Conservation (phyloP, 2,888 invertebrate species). For the Aelia acuminata region DNA sequence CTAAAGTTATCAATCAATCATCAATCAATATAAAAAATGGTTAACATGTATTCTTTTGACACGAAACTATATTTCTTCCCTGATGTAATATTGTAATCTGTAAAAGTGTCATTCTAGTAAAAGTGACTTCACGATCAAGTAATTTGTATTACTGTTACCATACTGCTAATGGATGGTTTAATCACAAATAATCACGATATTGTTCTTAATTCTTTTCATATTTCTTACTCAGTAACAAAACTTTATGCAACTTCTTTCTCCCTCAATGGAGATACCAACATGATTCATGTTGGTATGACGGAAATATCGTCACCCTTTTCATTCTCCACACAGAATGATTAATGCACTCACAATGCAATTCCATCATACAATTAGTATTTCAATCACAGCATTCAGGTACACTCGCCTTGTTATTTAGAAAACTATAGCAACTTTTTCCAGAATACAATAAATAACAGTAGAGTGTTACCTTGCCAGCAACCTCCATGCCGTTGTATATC, state of each 20-base stretch:
- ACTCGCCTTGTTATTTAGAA: background rate
- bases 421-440: background rate
- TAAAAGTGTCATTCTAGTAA: no score
- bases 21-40: no score
- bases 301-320: background rate
- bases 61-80: no score
- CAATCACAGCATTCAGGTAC: background rate
- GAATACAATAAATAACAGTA: constrained; percentile 8
- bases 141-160: no score
- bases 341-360: background rate
- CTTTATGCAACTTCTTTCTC: background rate
- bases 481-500: background rate
- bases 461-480: background rate
- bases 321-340: background rate
- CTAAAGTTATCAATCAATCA: no score
- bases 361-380: background rate
- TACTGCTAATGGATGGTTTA: no score
- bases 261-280: background rate
- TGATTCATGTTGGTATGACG: background rate
- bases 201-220: no score
- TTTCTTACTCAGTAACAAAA: no score
- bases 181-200: no score
- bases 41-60: no score
- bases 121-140: no score
- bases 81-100: no score